Evolutionary conservation across 2,113 vertebrate genomes (phyloP), one percentile per base, ranked within the genome.

Genomic region (Mobula birostris): DNA sequence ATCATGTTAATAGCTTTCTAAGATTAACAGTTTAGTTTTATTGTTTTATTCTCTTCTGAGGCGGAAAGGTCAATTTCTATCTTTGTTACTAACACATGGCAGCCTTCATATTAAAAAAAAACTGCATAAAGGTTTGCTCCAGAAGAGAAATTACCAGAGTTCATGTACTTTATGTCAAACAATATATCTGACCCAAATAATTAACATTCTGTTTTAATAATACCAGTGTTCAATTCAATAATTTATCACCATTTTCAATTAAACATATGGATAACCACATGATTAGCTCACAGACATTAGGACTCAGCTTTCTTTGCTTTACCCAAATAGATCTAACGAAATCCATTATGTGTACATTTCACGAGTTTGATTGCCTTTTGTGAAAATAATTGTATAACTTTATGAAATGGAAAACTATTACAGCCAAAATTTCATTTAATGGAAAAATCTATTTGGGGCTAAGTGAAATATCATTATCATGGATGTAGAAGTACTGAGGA

Each of bases 221-320:
- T 56, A 27, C 36, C 48, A 48, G 68, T 93, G 68, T 56, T 48
- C 70, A 29, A 48, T 56, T 29, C 21, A 56, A 48, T 76, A 93
- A 93, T 93, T 48, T 24, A 93, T 90, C 29, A 93, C 40, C 24
- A 12, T 93, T 93, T 83, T 93, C 74, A 93, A 93, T 93, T 72
- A 93, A 93, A 56, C 17, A 74, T 14, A 74, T 74, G 36, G 36
- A 74, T 72, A 93, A 74, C 91, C 74, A 93, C 72, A 56, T 93
- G 36, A 72, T 93, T 27, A 76, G 40, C 90, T 48, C 32, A 40
- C 36, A 29, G 9, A 21, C 11, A 74, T 48, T 24, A 93, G 40
- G 40, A 93, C 56, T 74, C 70, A 56, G 27, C 70, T 93, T 5
- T 48, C 58, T 93, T 93, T 19, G 40, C 9, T 93, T 68, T 74